Evolutionary conservation across 2,797 vertebrate species (phyloP), one percentile per base, ranked within the genome.

Genomic region (Rhinatrema bivittatum): DNA sequence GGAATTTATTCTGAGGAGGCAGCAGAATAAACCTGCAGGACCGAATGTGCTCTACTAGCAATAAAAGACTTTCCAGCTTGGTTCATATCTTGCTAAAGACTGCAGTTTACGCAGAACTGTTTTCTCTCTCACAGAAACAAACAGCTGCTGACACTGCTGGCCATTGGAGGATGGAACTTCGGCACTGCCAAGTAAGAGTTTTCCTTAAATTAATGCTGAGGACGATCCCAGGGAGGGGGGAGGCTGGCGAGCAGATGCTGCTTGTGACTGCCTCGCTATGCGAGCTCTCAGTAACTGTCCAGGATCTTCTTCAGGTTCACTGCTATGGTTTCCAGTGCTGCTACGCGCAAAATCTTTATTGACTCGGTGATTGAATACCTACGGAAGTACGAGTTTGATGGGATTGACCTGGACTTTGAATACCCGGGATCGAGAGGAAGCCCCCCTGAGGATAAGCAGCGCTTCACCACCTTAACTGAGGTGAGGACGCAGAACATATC

Each of bases 381-480:
- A 57, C 82, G 88, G 48, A 71, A 53, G 20, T 65, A 87, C 34
- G 60, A 66, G 13, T 91, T 91, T 48, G 85, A 91, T 32, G 87
- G 87, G 26, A 74, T 91, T 30, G 88, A 91, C 60, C 72, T 91
- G 53, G 87, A 89, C 60, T 91, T 90, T 84, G 72, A 90, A 53
- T 85, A 89, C 34, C 87, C 87, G 13, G 85, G 82, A 17, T 32
- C 81, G 13, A 70, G 81, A 55, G 87, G 84, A 42, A 90, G 84
- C 25, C 85, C 79, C 3, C 45, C 25, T 7, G 33, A 42, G 27
- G 89, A 90, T 58, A 82, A 87, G 37, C 44, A 66, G 41, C 77
- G 53, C 46, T 91, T 85, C 53, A 76, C 80, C 36, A 43, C 78
- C 32, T 69, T 92, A 22, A 79, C 79, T 59, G 61, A 74, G 62